Evolutionary conservation across 2,113 vertebrate species (phyloP).

Genomic region (Lophochroa leadbeateri): DNA sequence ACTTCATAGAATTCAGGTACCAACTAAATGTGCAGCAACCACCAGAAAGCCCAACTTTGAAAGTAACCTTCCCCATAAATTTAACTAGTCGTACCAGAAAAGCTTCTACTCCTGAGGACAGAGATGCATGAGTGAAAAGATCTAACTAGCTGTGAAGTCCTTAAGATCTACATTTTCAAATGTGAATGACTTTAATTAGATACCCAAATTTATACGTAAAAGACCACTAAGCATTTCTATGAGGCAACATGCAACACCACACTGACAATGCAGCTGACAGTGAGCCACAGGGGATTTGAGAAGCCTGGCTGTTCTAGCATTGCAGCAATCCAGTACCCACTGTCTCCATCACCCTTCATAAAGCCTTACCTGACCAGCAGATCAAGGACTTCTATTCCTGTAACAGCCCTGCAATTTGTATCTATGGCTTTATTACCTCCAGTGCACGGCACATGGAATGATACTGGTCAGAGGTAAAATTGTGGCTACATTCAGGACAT

Average conservation of each 20-base stretch:
- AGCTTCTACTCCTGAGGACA: neutral
- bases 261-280: neutral
- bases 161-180: neutral
- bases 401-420: neutral
- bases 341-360: neutral
- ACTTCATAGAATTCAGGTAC: neutral
- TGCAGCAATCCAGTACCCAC: neutral
- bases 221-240: neutral
- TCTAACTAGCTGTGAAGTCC: neutral
- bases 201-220: neutral
- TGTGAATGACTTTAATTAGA: neutral
- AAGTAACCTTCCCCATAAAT: neutral
- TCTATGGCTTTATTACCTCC: neutral
- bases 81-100: neutral
- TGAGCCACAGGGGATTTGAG: neutral
- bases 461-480: neutral
- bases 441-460: neutral
- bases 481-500: neutral
- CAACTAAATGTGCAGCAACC: neutral
- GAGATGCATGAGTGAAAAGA: neutral
- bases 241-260: neutral
- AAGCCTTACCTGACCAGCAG: neutral
- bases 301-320: neutral
- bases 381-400: neutral
- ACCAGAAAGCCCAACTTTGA: neutral